Conservation (phyloP, 2,888 invertebrate species). For the Perdita meconis region DNA sequence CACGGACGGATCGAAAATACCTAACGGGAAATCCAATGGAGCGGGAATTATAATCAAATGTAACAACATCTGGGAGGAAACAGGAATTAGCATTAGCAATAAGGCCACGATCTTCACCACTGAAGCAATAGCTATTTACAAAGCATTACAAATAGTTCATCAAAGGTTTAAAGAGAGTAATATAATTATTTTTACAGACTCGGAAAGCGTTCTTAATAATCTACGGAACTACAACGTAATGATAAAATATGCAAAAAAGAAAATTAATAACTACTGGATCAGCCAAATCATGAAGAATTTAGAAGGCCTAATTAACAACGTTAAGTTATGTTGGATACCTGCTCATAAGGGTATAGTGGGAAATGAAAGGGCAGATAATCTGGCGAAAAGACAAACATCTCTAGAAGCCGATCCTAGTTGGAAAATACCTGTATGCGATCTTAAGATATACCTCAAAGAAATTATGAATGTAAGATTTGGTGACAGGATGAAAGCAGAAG, state of each 20-base stretch:
- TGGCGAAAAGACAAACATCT: neutral
- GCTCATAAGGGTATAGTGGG: neutral
- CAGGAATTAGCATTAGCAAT: neutral
- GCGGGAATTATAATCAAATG: neutral
- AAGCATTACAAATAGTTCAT: neutral
- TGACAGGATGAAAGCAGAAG: neutral
- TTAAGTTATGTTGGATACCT: neutral
- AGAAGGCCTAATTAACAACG: neutral
- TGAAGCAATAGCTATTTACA: neutral
- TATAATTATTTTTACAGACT: neutral
- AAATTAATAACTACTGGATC: neutral
- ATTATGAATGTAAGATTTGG: neutral
- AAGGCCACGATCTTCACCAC: neutral
- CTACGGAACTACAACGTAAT: too few relatives aligned
- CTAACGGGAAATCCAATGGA: neutral
- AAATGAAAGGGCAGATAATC: conserved; percentile 10
- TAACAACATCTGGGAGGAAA: neutral
- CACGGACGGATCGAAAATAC: conserved; percentile 3
- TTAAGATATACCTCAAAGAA: neutral
- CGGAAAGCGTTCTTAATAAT: too few relatives aligned
- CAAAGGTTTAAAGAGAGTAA: neutral
- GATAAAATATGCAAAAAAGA: too few relatives aligned
- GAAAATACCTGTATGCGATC: neutral
- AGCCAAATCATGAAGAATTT: neutral
- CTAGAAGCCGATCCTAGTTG: too few relatives aligned